Conservation (phyloP, 2,888 invertebrate species). For the Therioaphis trifolii region DNA sequence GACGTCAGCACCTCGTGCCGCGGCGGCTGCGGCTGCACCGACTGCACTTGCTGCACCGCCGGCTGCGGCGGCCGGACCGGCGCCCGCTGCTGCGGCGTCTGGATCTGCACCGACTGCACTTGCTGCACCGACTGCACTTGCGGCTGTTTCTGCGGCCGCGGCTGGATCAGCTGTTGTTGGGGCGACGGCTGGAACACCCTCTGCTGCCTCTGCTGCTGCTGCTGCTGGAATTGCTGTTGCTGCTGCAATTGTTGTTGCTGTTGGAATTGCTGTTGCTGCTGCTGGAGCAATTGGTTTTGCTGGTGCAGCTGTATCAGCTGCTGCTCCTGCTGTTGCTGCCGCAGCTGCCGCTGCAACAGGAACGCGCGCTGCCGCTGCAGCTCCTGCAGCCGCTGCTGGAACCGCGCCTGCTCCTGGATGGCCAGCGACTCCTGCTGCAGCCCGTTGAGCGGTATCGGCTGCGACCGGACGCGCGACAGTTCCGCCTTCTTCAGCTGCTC, state of each 20-base stretch:
- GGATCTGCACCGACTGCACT: too few relatives aligned
- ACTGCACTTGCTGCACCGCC: too few relatives aligned
- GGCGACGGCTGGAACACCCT: too few relatives aligned
- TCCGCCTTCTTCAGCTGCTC: slow-evolving; percentile 65
- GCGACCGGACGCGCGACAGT: background rate
- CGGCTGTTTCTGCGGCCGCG: too few relatives aligned
- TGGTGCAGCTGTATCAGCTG: slow-evolving; percentile 67
- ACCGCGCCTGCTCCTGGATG: slow-evolving; percentile 70
- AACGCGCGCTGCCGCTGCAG: background rate
- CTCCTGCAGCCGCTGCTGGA: slow-evolving; percentile 75
- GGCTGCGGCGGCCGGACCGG: too few relatives aligned
- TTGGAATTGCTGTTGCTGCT: slow-evolving; percentile 69
- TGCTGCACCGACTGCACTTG: too few relatives aligned
- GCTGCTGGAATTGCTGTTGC: too few relatives aligned
- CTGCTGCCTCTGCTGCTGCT: background rate
- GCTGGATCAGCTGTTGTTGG: too few relatives aligned
- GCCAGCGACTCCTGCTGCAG: slow-evolving; percentile 78
- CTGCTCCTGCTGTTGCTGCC: slow-evolving; percentile 68
- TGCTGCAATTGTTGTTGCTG: slow-evolving; percentile 65
- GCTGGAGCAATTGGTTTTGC: slow-evolving; percentile 64
- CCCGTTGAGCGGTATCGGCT: background rate
- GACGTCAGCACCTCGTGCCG: too few relatives aligned
- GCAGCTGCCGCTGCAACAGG: slow-evolving; percentile 65
- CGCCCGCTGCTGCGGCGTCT: too few relatives aligned
- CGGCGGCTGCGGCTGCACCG: too few relatives aligned